Percentiles rank a stretch among this genome's conserved stretches.
These are phyloP conservation scores for Zygogramma bicolorata DNA, from an alignment of 2,888 invertebrate species.

Conservation along the genomic window DNA sequence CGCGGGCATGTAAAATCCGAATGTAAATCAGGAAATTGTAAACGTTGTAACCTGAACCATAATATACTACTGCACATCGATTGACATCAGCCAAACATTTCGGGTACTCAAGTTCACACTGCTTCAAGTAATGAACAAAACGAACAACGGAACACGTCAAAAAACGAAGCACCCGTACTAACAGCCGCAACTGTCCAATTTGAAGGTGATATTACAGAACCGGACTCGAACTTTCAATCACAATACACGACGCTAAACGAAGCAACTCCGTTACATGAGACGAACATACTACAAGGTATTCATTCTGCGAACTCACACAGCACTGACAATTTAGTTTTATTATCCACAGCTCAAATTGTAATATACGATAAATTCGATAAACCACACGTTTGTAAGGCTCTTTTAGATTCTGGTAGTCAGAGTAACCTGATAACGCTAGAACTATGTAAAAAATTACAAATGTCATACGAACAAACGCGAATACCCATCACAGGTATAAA, in stretches of 20 bases:
- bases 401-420: slow-evolving; percentile 12
- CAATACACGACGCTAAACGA: background rate
- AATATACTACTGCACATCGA: background rate
- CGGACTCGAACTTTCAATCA: too few species aligned
- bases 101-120: background rate
- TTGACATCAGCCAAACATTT: background rate
- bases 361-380: slow-evolving; percentile 8
- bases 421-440: background rate
- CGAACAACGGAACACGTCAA: background rate
- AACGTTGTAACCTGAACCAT: background rate
- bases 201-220: too few species aligned
- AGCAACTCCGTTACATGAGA: background rate
- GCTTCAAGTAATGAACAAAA: background rate
- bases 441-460: background rate
- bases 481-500: slow-evolving; percentile 9
- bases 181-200: background rate
- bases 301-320: too few species aligned
- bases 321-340: too few species aligned
- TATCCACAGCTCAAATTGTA: background rate
- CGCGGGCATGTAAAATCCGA: background rate
- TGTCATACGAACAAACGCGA: background rate
- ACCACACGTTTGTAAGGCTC: slow-evolving; percentile 4
- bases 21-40: background rate
- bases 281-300: too few species aligned
- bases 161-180: background rate